phyloP scores from a whole-genome alignment of 23 tunicate genomes.

The Ascidia mentula region DNA sequence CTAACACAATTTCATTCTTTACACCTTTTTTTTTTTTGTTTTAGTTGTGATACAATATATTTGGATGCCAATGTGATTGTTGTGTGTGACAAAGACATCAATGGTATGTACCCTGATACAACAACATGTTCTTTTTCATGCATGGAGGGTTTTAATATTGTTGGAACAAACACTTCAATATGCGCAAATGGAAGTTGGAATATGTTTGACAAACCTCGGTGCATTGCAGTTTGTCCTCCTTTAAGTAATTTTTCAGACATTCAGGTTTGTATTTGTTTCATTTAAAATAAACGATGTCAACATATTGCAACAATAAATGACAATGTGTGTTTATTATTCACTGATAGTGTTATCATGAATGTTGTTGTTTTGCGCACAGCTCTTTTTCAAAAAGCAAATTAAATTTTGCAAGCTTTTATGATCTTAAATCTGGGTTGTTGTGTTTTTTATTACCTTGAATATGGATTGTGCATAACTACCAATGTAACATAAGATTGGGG shows the following conservation, averaged over 20 bases:
- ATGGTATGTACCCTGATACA: neutral
- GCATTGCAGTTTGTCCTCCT: constrained; percentile 4
- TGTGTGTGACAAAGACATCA: neutral
- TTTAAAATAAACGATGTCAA: no score
- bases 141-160: constrained; percentile 5
- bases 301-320: no score
- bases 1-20: neutral
- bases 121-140: constrained; percentile 30
- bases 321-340: no score
- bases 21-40: neutral
- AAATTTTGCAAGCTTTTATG: no score
- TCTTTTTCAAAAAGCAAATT: no score
- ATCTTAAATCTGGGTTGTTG: no score
- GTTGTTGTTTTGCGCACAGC: no score
- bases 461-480: no score
- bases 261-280: neutral
- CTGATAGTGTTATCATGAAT: no score
- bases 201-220: constrained; percentile 10
- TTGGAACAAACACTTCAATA: constrained; percentile 12
- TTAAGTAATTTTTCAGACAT: neutral
- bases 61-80: neutral
- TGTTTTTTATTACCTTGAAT: no score
- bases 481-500: no score
- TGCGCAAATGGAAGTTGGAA: constrained; percentile 40
- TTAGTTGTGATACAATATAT: neutral